Percentiles rank a stretch among this genome's conserved stretches.
phyloP scores from a whole-genome alignment of 2,113 vertebrate species.

The Rattus rattus region DNA sequence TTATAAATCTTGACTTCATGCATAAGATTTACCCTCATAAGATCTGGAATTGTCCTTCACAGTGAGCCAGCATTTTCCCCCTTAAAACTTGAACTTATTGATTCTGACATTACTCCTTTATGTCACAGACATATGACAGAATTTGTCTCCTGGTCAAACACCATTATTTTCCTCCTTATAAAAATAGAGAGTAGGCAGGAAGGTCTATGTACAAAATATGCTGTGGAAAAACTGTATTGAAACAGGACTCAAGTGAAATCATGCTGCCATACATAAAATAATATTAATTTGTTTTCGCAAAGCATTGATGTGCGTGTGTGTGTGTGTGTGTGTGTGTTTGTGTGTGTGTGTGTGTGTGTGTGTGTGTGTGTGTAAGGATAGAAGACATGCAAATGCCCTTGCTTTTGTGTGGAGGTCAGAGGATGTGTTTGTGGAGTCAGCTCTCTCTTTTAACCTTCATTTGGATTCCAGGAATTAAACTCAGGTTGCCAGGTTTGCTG shows the following conservation, averaged over 20 bases:
- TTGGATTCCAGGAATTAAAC: background rate
- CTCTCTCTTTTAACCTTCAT: background rate
- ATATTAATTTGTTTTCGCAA: background rate
- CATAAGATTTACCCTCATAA: background rate
- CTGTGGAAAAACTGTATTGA: background rate
- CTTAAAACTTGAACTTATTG: background rate
- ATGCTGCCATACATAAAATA: background rate
- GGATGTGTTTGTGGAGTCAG: background rate
- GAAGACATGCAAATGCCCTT: accelerated
- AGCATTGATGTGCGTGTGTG: background rate
- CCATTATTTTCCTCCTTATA: background rate
- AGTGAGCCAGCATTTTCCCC: background rate
- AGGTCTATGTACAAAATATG: background rate
- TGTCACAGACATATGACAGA: background rate
- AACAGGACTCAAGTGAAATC: background rate
- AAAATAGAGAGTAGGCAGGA: background rate
- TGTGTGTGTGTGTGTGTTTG: background rate
- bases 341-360: no score
- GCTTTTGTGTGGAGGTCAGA: no score
- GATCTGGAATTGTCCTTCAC: background rate
- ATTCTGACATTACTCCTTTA: background rate
- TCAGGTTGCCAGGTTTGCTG: background rate
- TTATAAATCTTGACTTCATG: background rate
- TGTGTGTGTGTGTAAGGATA: background rate
- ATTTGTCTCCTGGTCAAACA: slow-evolving; percentile 20